Conservation (phyloP, 2,888 invertebrate species). For the Lordiphosa andalusiaca region DNA sequence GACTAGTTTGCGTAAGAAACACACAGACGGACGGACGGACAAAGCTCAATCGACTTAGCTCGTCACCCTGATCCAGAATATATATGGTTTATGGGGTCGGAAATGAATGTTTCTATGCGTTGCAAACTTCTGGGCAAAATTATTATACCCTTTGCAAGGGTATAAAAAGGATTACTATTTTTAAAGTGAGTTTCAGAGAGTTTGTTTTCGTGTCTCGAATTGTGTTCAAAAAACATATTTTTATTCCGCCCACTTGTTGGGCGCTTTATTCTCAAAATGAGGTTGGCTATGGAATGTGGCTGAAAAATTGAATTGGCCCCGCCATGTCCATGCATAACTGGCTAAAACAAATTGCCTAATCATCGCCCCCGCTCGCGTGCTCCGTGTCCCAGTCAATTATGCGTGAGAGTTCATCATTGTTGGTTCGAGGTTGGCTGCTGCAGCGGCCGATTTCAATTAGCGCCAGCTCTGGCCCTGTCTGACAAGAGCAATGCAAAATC, state of each 20-base stretch:
- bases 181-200: no score
- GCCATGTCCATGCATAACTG: conserved; percentile 32
- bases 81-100: no score
- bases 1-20: no score
- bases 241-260: conserved; percentile 15
- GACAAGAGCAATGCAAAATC: conserved; percentile 3
- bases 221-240: no score
- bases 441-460: conserved; percentile 29
- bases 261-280: conserved; percentile 2
- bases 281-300: conserved; percentile 17
- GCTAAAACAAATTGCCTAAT: conserved; percentile 41
- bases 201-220: no score
- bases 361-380: conserved; percentile 18
- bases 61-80: no score
- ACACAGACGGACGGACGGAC: no score
- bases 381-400: conserved; percentile 8
- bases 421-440: background rate
- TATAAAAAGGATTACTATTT: no score
- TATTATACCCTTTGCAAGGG: no score
- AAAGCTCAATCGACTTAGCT: no score
- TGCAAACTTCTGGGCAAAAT: no score
- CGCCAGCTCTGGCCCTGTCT: conserved; percentile 9
- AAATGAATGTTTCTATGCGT: no score
- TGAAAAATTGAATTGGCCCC: conserved; percentile 14
- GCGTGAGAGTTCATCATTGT: conserved; percentile 3